Base-by-base conservation (phyloP, 2,888 invertebrate genomes). In the Willowsia nigromaculata region DNA sequence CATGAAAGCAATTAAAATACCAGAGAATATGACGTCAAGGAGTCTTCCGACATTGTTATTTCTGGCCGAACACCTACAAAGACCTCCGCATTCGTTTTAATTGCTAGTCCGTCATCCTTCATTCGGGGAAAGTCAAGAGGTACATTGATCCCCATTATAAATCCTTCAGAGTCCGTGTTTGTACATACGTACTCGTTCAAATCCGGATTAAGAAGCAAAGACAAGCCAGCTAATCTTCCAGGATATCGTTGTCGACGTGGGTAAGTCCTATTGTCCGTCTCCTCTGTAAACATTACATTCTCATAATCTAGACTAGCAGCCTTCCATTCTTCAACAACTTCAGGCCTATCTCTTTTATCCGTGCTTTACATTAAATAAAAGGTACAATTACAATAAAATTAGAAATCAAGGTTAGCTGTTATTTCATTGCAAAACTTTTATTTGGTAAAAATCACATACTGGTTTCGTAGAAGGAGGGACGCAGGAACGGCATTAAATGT, bases 401-500 rank as follows among this genome's bases (percentile, higher is more conserved):
- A 25, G 13, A 62, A 37, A 27, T 65, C 9, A 86, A 9, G 2
- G 25, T n/a, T n/a, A n/a, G n/a, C n/a, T n/a, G n/a, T n/a, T n/a
- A n/a, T n/a, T n/a, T n/a, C n/a, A n/a, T n/a, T n/a, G n/a, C n/a
- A n/a, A n/a, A n/a, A n/a, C n/a, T n/a, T n/a, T n/a, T n/a, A n/a
- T n/a, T n/a, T n/a, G n/a, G n/a, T n/a, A n/a, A n/a, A n/a, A n/a
- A n/a, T 87, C 43, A 22, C 40, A 40, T n/a, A 80, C 85, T 6
- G 1, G 68, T 68, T 86, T 74, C 50, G 78, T n/a, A 83, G 30
- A 0, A 91, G 82, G 22, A 91, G 84, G 6, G 89, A 95, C 0
- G 95, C 95, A 90, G 97, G 96, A 4, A 97, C 95, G 11, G 96
- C 95, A 93, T 97, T 97, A 93, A 97, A 97, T 0, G 81, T 65